phyloP scores from a whole-genome alignment of 2,888 invertebrate species.

The Drosophila mayaguana region DNA sequence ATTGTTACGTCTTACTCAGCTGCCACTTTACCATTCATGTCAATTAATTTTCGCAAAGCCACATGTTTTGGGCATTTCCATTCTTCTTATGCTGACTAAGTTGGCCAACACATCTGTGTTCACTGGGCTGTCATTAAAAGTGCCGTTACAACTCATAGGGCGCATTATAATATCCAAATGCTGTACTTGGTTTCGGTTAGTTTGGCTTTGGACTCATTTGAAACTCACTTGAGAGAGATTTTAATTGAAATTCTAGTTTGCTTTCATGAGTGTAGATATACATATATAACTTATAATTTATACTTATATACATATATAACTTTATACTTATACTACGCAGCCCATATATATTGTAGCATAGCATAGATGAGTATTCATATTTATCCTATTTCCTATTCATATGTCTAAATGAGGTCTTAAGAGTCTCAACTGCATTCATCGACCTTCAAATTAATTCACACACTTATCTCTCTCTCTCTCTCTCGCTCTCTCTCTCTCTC shows the following conservation, averaged over 20 bases:
- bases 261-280: neutral
- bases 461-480: neutral
- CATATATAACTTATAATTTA: neutral
- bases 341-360: too few species aligned
- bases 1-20: slow-evolving; percentile 3
- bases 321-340: too few species aligned
- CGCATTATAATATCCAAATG: neutral
- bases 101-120: slow-evolving; percentile 24
- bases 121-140: slow-evolving; percentile 11
- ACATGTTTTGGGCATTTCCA: slow-evolving; percentile 8
- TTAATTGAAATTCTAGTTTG: neutral
- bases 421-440: neutral
- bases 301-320: neutral
- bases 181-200: neutral
- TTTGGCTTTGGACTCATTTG: neutral
- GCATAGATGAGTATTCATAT: too few species aligned
- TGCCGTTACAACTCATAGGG: slow-evolving; percentile 1
- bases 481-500: too few species aligned
- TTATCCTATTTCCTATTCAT: too few species aligned
- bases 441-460: neutral
- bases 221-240: neutral
- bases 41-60: slow-evolving; percentile 17
- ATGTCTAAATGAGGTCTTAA: neutral
- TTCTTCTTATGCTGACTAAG: slow-evolving; percentile 12
- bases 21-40: slow-evolving; percentile 12